Evolutionary conservation across 2,113 vertebrate genomes (phyloP), one percentile per base, ranked within the genome.

Genomic region (Oncorhynchus tshawytscha): DNA sequence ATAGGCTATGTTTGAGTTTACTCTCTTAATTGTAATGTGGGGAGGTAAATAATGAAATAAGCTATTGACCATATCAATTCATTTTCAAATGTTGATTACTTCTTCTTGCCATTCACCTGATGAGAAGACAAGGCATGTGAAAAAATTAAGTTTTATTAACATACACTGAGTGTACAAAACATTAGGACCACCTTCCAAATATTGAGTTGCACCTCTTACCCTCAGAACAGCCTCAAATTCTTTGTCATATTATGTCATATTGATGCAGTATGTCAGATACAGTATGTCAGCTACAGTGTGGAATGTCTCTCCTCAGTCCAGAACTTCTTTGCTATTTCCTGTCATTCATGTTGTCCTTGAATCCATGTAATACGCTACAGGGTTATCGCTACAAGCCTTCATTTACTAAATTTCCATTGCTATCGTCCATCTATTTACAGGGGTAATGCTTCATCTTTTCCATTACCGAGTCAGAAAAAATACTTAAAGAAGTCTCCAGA

Each of bases 341-440:
- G 68, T 87, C 81, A 90, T 91, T 92, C 86, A 90, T 79, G 57
- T 15, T 84, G 85, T 87, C 90, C 89, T 89, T 90, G 90, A 87
- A 85, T 84, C 62, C 22, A 57, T 78, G 72, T 78, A 79, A 90
- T 82, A 45, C 2, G 39, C 39, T 45, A 45, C 39, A 70, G 79
- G 69, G 76, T 85, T 85, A 87, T 88, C 81, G 75, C 65, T 74
- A n/a, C 45, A 79, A 59, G 72, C 65, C 68, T 57, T 76, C 39
- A 67, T 31, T 51, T 24, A 45, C 39, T 45, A 1, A 4, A 62
- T 65, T 77, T 76, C 72, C 67, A 76, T 74, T 68, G 73, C 60
- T 49, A 24, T 65, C 27, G 16, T 64, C 25, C 54, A 66, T 13
- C 1, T 72, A 54, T 82, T 79, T 78, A 77, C 74, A 71, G 73